These are phyloP conservation scores for Gonocerus acuteangulatus DNA, from an alignment of 2,888 invertebrate species.

Conservation along the genomic window DNA sequence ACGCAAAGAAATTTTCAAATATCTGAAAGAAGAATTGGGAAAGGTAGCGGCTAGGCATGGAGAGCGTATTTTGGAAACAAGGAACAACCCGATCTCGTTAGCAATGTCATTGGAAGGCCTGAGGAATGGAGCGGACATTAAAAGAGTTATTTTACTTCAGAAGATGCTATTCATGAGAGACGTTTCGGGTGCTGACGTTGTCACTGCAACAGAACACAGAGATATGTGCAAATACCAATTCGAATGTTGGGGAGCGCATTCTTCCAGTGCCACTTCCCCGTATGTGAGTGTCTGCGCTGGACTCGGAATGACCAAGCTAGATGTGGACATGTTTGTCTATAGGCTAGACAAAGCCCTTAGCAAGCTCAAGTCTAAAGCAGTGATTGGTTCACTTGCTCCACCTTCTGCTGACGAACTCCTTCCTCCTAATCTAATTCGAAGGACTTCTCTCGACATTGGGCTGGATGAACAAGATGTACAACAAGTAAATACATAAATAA, in stretches of 20 bases:
- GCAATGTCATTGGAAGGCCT: slow-evolving; percentile 47
- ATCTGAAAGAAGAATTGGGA: slow-evolving; percentile 51
- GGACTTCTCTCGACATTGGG: not conserved
- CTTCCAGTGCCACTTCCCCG: slow-evolving; percentile 50
- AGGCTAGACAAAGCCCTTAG: slow-evolving; percentile 54
- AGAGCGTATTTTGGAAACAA: slow-evolving; percentile 53
- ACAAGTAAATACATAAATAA: too few species aligned
- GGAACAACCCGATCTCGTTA: slow-evolving; percentile 63
- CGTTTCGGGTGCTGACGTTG: slow-evolving; percentile 63
- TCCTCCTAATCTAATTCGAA: slow-evolving; percentile 23
- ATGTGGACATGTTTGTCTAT: slow-evolving; percentile 61
- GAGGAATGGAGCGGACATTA: slow-evolving; percentile 39
- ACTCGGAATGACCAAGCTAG: slow-evolving; percentile 56
- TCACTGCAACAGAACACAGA: slow-evolving; percentile 49
- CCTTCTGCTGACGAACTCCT: slow-evolving; percentile 41
- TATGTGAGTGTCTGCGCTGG: slow-evolving; percentile 71
- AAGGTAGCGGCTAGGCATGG: slow-evolving; percentile 51
- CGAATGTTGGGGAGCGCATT: slow-evolving; percentile 63
- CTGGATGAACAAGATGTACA: too few species aligned
- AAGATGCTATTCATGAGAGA: slow-evolving; percentile 64
- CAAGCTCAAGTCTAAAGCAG: slow-evolving; percentile 43
- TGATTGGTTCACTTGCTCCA: slow-evolving; percentile 39
- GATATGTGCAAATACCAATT: slow-evolving; percentile 51
- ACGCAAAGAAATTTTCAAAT: slow-evolving; percentile 54
- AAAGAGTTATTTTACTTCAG: slow-evolving; percentile 55